Conservation (phyloP, 92 coral and sea anemone genomes). For the Nematostella vectensis region DNA sequence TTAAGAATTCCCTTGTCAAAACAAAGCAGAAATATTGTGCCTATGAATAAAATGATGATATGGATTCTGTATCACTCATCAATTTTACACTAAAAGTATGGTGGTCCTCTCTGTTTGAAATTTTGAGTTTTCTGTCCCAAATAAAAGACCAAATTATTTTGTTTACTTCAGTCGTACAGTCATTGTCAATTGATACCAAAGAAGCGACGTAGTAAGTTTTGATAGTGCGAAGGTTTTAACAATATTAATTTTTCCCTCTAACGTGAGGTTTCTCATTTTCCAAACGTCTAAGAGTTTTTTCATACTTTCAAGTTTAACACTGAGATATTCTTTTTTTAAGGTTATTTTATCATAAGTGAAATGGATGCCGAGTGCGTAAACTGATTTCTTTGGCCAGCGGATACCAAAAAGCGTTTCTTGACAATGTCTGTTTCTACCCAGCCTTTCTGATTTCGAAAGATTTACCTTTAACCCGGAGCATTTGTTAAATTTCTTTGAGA, state of each 20-base stretch:
- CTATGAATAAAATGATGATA: too few species aligned
- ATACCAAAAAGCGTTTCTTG: neutral
- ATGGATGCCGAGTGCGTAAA: neutral
- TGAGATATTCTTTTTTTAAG: neutral
- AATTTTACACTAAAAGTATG: too few species aligned
- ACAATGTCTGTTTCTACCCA: neutral
- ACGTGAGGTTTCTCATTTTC: neutral
- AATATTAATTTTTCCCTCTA: neutral
- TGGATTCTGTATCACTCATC: too few species aligned
- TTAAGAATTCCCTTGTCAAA: too few species aligned
- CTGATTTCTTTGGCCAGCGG: neutral
- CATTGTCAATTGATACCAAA: neutral
- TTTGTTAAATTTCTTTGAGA: too few species aligned
- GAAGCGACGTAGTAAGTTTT: neutral
- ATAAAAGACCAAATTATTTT: neutral
- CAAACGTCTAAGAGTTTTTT: neutral
- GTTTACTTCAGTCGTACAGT: neutral
- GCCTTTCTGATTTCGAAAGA: neutral
- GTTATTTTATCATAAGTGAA: neutral
- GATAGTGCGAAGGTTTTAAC: neutral
- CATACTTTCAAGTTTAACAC: neutral
- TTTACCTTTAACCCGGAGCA: neutral
- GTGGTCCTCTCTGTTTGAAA: too few species aligned
- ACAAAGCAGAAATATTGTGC: too few species aligned
- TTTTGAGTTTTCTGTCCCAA: neutral